Evolutionary conservation across 2,888 invertebrate genomes (phyloP).

Genomic region (Drosophila phalerata): DNA sequence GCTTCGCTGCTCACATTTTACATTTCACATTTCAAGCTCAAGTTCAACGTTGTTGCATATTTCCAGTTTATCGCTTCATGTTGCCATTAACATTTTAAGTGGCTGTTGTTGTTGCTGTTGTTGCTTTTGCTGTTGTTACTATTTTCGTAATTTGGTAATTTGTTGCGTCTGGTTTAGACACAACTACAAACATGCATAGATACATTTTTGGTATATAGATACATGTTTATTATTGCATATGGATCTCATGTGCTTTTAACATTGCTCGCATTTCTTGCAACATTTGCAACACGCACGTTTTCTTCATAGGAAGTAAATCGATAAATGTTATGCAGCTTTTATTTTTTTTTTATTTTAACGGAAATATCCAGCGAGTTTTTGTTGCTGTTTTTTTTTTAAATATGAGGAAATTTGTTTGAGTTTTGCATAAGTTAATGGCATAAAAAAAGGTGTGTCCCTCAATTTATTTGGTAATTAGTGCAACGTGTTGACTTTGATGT

Average conservation of each 20-base stretch:
- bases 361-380: slow-evolving; percentile 61
- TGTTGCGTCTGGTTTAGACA: slow-evolving; percentile 44
- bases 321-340: slow-evolving; percentile 50
- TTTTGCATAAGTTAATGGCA: slow-evolving; percentile 68
- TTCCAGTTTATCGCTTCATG: slow-evolving; percentile 70
- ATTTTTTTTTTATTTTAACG: slow-evolving; percentile 54
- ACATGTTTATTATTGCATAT: slow-evolving; percentile 26
- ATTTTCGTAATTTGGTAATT: slow-evolving; percentile 65
- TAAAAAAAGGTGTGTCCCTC: slow-evolving; percentile 28
- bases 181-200: slow-evolving; percentile 11
- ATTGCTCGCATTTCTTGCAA: slow-evolving; percentile 74
- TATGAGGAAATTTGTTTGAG: slow-evolving; percentile 67
- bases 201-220: not conserved
- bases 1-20: slow-evolving; percentile 58
- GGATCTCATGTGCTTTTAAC: slow-evolving; percentile 51
- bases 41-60: slow-evolving; percentile 72
- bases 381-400: slow-evolving; percentile 4
- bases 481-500: slow-evolving; percentile 2
- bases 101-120: slow-evolving; percentile 42
- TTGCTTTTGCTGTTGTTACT: slow-evolving; percentile 40
- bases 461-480: slow-evolving; percentile 42
- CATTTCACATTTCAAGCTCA: slow-evolving; percentile 77
- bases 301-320: slow-evolving; percentile 71
- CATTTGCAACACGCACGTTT: slow-evolving; percentile 64
- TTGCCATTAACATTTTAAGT: slow-evolving; percentile 76